A percentile compares a stretch with the other conserved stretches of the same genome.
Evolutionary conservation across 1,140 invertebrate species (phyloP).

Genomic region (Augochlora pura): DNA sequence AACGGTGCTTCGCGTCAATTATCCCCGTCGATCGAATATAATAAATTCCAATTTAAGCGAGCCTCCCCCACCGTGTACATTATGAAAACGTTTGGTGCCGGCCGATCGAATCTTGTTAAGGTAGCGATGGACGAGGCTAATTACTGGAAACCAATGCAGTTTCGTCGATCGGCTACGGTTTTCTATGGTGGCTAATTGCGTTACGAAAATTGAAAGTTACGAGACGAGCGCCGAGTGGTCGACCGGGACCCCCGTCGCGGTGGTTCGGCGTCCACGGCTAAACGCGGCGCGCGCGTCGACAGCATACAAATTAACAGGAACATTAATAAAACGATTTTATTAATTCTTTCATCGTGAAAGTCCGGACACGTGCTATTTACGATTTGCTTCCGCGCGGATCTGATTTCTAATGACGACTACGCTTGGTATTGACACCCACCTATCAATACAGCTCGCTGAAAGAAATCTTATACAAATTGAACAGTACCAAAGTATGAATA

Average conservation of each 20-base stretch:
- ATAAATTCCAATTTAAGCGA: conserved; percentile 17
- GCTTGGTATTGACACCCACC: no score
- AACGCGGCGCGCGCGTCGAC: background rate
- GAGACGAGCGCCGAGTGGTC: background rate
- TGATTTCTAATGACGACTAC: no score
- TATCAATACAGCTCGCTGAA: no score
- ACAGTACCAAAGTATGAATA: no score
- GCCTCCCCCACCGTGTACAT: background rate
- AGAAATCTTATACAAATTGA: no score
- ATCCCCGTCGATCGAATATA: background rate
- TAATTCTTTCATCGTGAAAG: background rate
- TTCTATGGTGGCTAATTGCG: background rate
- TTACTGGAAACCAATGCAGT: conserved; percentile 14
- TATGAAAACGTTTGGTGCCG: background rate
- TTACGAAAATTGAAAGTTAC: conserved; percentile 19
- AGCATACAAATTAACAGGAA: conserved; percentile 6
- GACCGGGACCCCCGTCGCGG: background rate
- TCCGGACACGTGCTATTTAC: background rate
- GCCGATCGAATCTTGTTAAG: conserved; percentile 16
- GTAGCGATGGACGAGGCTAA: background rate
- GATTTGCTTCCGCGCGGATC: background rate
- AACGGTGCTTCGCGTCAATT: background rate
- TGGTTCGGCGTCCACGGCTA: background rate
- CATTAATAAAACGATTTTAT: background rate
- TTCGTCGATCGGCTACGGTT: background rate